Percentiles rank a stretch among this genome's conserved stretches.
Conservation (phyloP, 2,888 invertebrate species). For the Fabriciana adippe region DNA sequence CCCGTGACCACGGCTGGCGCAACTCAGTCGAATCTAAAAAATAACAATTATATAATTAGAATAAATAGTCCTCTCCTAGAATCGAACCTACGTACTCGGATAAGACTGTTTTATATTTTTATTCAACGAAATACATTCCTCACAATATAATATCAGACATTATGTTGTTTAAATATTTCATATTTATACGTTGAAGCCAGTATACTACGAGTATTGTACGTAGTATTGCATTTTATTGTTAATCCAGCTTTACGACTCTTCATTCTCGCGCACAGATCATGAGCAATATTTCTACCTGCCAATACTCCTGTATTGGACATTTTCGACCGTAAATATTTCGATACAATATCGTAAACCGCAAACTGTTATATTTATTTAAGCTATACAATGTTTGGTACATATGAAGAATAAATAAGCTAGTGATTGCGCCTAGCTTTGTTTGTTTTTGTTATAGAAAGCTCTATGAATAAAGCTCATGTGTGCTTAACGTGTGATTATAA, state of each 20-base stretch:
- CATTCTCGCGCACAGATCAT: conserved; percentile 11
- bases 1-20: too few relatives aligned
- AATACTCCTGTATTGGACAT: conserved; percentile 5
- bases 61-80: too few relatives aligned
- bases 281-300: conserved; percentile 3
- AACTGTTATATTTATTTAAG: conserved; percentile 10
- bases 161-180: background rate
- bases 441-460: background rate
- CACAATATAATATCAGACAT: too few relatives aligned
- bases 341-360: conserved; percentile 19
- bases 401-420: background rate
- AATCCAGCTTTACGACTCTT: conserved; percentile 17
- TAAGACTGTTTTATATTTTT: too few relatives aligned
- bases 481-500: too few relatives aligned
- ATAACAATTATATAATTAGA: too few relatives aligned
- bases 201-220: background rate
- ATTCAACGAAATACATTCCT: too few relatives aligned
- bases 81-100: too few relatives aligned
- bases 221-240: conserved; percentile 8
- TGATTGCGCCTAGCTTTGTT: background rate
- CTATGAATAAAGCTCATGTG: too few relatives aligned
- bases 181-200: background rate
- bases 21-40: too few relatives aligned
- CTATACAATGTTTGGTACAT: background rate
- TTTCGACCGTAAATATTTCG: conserved; percentile 21